phyloP scores from a whole-genome alignment of 2,888 invertebrate species.

The Frankliniella intonsa region DNA sequence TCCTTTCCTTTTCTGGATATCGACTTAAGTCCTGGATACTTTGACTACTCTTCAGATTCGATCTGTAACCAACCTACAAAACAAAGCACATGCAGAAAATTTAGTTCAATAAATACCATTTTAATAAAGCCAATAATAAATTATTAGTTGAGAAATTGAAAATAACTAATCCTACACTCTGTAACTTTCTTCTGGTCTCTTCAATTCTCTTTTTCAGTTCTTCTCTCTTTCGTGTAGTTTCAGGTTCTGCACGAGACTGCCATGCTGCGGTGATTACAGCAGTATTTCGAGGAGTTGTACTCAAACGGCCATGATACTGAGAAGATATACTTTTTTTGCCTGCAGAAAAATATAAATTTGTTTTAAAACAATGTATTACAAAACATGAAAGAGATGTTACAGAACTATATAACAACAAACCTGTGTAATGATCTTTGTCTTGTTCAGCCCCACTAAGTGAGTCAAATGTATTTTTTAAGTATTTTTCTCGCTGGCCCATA shows the following conservation, averaged over 20 bases:
- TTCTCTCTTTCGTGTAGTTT: constrained; percentile 63
- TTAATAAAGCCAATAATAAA: background rate
- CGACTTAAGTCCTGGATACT: constrained; percentile 81
- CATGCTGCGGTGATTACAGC: constrained; percentile 55
- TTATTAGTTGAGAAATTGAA: background rate
- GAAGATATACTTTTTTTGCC: constrained; percentile 46
- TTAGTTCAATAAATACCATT: constrained; percentile 16
- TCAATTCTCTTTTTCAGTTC: constrained; percentile 76
- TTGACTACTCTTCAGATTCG: constrained; percentile 76
- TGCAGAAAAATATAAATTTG: constrained; percentile 26
- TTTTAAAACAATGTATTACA: background rate
- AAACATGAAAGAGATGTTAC: constrained; percentile 4
- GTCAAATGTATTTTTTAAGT: constrained; percentile 48
- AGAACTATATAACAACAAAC: background rate
- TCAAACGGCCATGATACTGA: constrained; percentile 46
- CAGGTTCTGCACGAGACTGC: constrained; percentile 57
- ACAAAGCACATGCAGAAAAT: constrained; percentile 35
- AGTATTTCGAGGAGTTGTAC: constrained; percentile 46
- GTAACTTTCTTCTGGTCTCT: constrained; percentile 78
- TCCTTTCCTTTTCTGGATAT: constrained; percentile 52
- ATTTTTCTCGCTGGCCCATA: constrained; percentile 47
- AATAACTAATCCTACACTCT: constrained; percentile 63
- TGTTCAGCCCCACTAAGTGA: constrained; percentile 64
- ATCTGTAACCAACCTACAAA: constrained; percentile 67
- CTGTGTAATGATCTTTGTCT: constrained; percentile 43